Conservation (phyloP, 2,888 invertebrate species). For the Cataglyphis rosenhaueri region DNA sequence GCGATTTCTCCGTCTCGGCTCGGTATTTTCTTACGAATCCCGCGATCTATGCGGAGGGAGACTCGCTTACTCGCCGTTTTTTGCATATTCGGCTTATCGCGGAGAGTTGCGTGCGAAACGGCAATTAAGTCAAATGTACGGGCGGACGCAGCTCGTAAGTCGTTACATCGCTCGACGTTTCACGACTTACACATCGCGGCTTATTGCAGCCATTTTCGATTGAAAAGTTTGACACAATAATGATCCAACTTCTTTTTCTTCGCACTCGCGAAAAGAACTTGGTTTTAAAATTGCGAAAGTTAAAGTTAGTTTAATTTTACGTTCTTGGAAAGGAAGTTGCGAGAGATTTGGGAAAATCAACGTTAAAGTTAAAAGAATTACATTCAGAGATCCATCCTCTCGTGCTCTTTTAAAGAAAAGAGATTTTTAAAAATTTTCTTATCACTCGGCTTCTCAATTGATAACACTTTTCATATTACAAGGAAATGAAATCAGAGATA, state of each 20-base stretch:
- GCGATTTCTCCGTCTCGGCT: neutral
- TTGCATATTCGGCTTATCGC: conserved; percentile 14
- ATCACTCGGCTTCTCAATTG: neutral
- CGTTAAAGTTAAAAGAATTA: conserved; percentile 1
- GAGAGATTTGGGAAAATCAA: neutral
- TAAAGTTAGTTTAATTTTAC: conserved; percentile 22
- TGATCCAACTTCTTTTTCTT: neutral
- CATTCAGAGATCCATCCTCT: neutral
- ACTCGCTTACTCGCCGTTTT: conserved; percentile 24
- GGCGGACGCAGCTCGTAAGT: neutral
- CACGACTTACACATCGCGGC: neutral
- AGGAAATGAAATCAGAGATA: neutral
- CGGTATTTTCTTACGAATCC: conserved; percentile 6
- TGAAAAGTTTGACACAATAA: neutral
- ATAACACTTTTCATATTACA: neutral
- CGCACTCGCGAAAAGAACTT: neutral
- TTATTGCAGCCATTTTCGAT: neutral
- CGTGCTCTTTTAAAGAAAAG: neutral
- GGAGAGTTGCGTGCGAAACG: conserved; percentile 9
- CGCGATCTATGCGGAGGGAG: neutral
- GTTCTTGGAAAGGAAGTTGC: neutral
- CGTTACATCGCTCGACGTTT: neutral
- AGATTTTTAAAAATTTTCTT: neutral
- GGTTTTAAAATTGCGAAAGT: conserved; percentile 9
- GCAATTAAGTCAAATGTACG: conserved; percentile 1